Conservation (phyloP, 2,113 vertebrate genomes). For the Peromyscus maniculatus region DNA sequence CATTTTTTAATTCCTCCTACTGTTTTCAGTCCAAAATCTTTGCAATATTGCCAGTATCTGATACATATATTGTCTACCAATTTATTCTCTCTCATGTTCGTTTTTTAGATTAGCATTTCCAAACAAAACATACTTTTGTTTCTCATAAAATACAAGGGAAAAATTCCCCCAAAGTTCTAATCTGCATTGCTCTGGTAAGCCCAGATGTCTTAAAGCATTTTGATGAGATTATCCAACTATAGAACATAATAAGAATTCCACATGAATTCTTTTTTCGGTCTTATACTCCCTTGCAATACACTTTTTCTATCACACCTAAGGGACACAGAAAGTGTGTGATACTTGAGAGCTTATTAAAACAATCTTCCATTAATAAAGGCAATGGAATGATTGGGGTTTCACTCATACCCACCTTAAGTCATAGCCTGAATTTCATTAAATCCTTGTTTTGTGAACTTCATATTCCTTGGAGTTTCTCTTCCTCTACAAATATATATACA, state of each 20-base stretch:
- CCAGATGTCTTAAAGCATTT: neutral
- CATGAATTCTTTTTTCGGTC: neutral
- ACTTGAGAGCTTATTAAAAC: neutral
- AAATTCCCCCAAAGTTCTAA: neutral
- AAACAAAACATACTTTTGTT: neutral
- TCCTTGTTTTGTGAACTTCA: neutral
- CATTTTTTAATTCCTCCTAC: neutral
- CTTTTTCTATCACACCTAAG: neutral
- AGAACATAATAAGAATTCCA: neutral
- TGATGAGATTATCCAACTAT: neutral
- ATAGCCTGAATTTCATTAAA: neutral
- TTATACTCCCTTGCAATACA: neutral
- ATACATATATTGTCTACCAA: neutral
- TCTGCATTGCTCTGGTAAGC: neutral
- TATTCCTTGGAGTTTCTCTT: neutral
- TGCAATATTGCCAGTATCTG: neutral
- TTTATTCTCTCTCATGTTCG: rapidly evolving
- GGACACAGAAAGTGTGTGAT: neutral
- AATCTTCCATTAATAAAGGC: neutral
- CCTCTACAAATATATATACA: neutral
- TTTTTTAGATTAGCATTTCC: neutral
- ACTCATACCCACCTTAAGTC: neutral
- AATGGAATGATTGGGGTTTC: neutral
- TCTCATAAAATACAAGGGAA: neutral
- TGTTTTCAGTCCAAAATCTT: neutral